Evolutionary conservation across 2,797 vertebrate species (phyloP).

Genomic region (Melanotaenia parkinsoni): DNA sequence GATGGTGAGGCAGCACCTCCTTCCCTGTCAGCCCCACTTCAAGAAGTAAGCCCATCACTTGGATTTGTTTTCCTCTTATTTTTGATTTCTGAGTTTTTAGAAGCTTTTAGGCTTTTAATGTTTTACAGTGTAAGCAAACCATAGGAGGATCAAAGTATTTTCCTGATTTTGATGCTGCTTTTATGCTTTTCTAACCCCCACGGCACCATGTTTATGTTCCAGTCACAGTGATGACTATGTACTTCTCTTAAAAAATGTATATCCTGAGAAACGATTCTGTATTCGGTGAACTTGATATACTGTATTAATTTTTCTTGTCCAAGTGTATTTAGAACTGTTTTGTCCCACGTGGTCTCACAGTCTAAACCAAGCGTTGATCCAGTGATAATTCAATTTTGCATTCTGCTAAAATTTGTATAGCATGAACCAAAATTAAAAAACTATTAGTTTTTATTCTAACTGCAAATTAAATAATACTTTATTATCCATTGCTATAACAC

Average conservation of each 20-base stretch:
- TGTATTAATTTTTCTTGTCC: neutral
- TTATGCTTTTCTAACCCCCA: neutral
- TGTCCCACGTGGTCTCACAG: neutral
- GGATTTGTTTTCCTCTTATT: neutral
- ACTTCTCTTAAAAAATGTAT: neutral
- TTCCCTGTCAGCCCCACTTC: constrained; percentile 70
- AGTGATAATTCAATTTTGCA: neutral
- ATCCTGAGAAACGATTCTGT: neutral
- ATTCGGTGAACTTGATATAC: neutral
- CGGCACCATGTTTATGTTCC: neutral
- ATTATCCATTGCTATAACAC: no score
- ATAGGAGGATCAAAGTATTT: neutral
- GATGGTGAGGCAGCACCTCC: constrained; percentile 70
- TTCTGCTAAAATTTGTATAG: neutral
- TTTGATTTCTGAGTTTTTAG: constrained; percentile 9
- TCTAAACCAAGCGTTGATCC: neutral
- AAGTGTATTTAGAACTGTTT: neutral
- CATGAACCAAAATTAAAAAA: neutral
- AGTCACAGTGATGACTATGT: neutral
- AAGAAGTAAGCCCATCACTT: constrained; percentile 61
- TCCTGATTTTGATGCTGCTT: neutral
- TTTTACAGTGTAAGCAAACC: constrained; percentile 3
- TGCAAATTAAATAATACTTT: neutral
- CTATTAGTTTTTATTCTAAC: constrained; percentile 4
- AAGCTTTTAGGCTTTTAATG: neutral